A percentile compares a stretch with the other conserved stretches of the same genome.
These are phyloP conservation scores for Drosophila jambulina DNA, from an alignment of 1,140 invertebrate species.

Conservation along the genomic window DNA sequence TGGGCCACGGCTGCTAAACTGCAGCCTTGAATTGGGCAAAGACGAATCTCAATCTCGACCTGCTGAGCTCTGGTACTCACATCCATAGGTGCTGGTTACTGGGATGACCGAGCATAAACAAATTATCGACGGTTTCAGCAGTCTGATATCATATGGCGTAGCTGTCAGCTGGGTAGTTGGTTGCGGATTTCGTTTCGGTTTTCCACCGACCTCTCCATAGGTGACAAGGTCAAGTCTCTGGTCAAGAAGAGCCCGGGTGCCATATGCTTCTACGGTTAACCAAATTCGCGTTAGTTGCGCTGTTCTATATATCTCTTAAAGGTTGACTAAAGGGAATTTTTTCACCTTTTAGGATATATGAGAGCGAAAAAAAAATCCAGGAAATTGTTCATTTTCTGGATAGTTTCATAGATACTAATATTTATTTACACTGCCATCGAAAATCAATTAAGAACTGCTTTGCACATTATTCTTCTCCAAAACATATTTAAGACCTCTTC, in stretches of 20 bases:
- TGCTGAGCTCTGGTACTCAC: conserved; percentile 24
- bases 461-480: not conserved
- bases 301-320: conserved; percentile 5
- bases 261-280: conserved; percentile 57
- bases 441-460: not conserved
- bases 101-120: conserved; percentile 70
- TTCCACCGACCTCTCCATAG: conserved; percentile 43
- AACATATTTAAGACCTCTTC: not conserved
- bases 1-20: conserved; percentile 32
- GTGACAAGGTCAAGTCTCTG: conserved; percentile 64
- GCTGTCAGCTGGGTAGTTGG: conserved; percentile 46
- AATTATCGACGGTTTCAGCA: conserved; percentile 75
- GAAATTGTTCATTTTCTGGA: not conserved
- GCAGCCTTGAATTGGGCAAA: conserved; percentile 53
- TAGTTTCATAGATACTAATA: conserved; percentile 11
- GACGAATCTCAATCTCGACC: conserved; percentile 1
- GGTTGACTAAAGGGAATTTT: conserved; percentile 5
- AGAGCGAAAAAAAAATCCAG: conserved; percentile 1
- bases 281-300: conserved; percentile 44
- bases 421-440: not conserved
- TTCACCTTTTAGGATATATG: not conserved
- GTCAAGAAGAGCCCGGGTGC: conserved; percentile 18
- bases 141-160: conserved; percentile 64
- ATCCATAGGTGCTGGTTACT: conserved; percentile 4
- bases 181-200: conserved; percentile 28